Evolutionary conservation across 2,113 vertebrate species (phyloP), one percentile per base, ranked within the genome.

Genomic region (Petrocephalus zakoni): DNA sequence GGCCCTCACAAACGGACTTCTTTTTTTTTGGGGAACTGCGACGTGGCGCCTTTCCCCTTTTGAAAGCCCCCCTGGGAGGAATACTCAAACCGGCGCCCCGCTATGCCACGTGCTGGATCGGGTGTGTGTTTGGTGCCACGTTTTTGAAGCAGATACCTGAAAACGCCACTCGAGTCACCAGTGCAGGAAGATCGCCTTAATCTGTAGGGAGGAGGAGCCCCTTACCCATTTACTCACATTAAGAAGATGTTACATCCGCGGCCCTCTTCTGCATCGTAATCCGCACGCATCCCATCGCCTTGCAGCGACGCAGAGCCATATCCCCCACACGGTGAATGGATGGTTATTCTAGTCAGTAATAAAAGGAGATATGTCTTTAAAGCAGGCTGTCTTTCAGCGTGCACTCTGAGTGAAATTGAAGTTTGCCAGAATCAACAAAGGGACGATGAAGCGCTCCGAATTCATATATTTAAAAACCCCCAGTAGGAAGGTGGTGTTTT

Each of bases 341-440:
- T 78, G 88, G 61, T 89, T 89, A 53, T 89, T 68, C 88, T 52
- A 87, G 68, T 29, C 52, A 87, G 51, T 56, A 87, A 78, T 87
- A 87, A 86, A 89, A 87, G 84, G 37, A 85, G 72, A 81, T 75
- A 46, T 47, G 34, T 47, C 85, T 87, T 89, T 47, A 87, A 87
- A 81, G 85, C 61, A 56, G 53, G 22, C 87, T 42, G 42, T 47
- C 17, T 37, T 64, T 88, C 6, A 42, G 64, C 47, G n/a, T 72
- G 87, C 84, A 88, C 64, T 61, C 29, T 88, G 72, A 88, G 61
- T 88, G 52, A 75, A 85, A 42, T 86, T 75, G 52, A 85, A 75
- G 64, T 86, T 75, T 75, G 61, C 89, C 87, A 88, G 72, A 85
- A 75, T 49, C 81, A 75, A 88, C 89, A 86, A 10, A 87, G 46